Percentiles rank a stretch among this genome's conserved stretches.
Evolutionary conservation across 2,797 vertebrate genomes (phyloP).

Genomic region (Astyanax mexicanus): DNA sequence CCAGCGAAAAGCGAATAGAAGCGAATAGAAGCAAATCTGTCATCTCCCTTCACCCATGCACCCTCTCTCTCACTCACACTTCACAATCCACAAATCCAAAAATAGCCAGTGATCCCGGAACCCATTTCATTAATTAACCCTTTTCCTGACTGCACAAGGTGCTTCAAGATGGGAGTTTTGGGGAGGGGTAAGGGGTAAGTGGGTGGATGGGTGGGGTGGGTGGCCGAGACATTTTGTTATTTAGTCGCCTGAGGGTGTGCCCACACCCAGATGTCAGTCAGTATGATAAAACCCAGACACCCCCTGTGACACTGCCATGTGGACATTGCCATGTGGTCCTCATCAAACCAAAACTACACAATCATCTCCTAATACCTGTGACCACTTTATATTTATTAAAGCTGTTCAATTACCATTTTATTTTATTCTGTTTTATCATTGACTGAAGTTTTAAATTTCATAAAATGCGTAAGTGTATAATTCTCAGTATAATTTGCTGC

Average conservation of each 20-base stretch:
- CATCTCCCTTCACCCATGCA: slow-evolving; percentile 20
- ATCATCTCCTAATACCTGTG: neutral
- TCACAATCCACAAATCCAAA: slow-evolving; percentile 56
- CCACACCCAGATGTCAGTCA: slow-evolving; percentile 73
- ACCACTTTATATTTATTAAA: too few species aligned
- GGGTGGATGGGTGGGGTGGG: slow-evolving; percentile 54
- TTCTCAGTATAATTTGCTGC: too few species aligned
- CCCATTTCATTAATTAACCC: slow-evolving; percentile 67
- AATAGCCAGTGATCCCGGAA: slow-evolving; percentile 61
- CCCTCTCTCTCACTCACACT: slow-evolving; percentile 46
- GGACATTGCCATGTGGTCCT: slow-evolving; percentile 52
- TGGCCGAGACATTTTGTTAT: slow-evolving; percentile 61
- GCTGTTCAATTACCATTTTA: too few species aligned
- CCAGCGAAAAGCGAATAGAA: too few species aligned
- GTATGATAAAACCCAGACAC: slow-evolving; percentile 79
- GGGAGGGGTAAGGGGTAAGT: too few species aligned
- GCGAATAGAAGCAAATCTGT: neutral
- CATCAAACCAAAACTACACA: slow-evolving; percentile 42
- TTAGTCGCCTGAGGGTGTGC: slow-evolving; percentile 63
- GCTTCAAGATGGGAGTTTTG: slow-evolving; percentile 62
- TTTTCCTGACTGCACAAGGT: slow-evolving; percentile 66
- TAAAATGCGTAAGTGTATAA: too few species aligned
- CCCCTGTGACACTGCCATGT: slow-evolving; percentile 46
- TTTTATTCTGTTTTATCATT: too few species aligned
- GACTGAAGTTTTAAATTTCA: too few species aligned